Evolutionary conservation across 1,140 invertebrate genomes (phyloP), one percentile per base, ranked within the genome.

Genomic region (Thaumetopoea pityocampa): DNA sequence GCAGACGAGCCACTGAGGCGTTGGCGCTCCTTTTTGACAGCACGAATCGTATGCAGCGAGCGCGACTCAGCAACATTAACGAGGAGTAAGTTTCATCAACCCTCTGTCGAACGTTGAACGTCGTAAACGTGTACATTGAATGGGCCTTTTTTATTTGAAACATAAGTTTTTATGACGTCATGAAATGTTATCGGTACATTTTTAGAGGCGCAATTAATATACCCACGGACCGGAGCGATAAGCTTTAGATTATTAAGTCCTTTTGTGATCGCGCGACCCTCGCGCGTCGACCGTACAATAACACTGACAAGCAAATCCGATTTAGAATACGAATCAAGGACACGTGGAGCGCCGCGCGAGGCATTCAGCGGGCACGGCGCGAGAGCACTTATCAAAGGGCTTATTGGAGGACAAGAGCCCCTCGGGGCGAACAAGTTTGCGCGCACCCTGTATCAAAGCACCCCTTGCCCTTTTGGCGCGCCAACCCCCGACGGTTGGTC

Each of bases 381-480:
- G 29, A 76, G 69, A 41, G 53, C 56, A 45, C 72, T 81, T 80
- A 59, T 80, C 81, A 83, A n/a, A 54, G 69, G 55, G 61, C 58
- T 76, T 66, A 76, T 83, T 83, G 79, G 73, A 77, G 68, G 49
- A 64, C 61, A 64, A 79, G 77, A 38, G 61, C 46, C 59, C 59
- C 62, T 68, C 44, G 45, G 53, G 53, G 51, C 23, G 23, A 33
- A 16, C 35, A 42, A 38, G 56, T 54, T 50, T 51, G 59, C 58
- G 57, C 65, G 67, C 58, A 58, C 65, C 67, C 66, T 62, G 63
- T 57, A 62, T 66, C 57, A 57, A 67, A 67, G 56, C 54, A 53
- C 48, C 67, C 70, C 68, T 69, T 83, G 79, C 76, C 72, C 77
- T 83, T 83, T 83, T 79, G 62, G 58, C 61, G 51, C 40, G 44